Conservation (phyloP, 2,113 vertebrate species). For the Bettongia penicillata region DNA sequence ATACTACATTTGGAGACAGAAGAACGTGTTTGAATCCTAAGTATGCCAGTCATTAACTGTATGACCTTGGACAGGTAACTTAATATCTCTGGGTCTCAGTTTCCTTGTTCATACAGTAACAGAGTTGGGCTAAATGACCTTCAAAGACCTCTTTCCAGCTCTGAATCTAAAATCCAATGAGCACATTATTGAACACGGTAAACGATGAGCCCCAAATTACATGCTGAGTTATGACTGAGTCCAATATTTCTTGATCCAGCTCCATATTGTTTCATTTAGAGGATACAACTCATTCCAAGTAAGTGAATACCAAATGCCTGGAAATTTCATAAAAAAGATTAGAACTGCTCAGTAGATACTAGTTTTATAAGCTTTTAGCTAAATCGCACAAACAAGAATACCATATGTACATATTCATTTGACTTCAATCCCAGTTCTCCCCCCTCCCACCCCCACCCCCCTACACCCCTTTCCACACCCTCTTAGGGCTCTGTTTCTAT, state of each 20-base stretch:
- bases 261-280: background rate
- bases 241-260: background rate
- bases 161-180: background rate
- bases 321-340: background rate
- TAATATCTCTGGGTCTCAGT: background rate
- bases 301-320: background rate
- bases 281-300: background rate
- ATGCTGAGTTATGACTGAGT: background rate
- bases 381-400: conserved; percentile 16
- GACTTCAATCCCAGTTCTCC: background rate
- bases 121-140: background rate
- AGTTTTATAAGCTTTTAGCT: conserved; percentile 23
- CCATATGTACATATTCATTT: background rate
- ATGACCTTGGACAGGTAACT: background rate
- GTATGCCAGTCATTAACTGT: background rate
- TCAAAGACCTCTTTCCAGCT: background rate
- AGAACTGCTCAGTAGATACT: background rate
- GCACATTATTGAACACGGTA: background rate
- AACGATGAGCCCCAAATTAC: background rate
- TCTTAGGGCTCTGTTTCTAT: background rate
- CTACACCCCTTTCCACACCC: background rate
- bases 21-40: background rate
- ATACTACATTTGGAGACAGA: background rate
- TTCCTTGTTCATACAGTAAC: background rate
- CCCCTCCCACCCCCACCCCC: too few species aligned